Percentiles rank a stretch among this genome's conserved stretches.
Evolutionary conservation across 2,888 invertebrate species (phyloP).

Genomic region (Pristionchus fissidentatus): DNA sequence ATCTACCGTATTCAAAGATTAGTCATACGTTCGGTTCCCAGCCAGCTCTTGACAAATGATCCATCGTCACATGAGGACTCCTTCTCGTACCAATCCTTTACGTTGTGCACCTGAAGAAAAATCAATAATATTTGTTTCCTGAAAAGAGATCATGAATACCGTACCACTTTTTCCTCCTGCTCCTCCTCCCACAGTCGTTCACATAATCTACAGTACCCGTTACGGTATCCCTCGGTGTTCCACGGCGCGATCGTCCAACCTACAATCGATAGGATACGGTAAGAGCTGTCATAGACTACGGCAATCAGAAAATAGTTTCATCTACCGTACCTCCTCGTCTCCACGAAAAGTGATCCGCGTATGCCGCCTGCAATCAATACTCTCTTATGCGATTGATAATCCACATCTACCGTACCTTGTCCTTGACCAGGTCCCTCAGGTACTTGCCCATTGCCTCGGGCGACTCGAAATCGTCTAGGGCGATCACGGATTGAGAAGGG

Average conservation of each 20-base stretch:
- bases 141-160: background rate
- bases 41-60: conserved; percentile 60
- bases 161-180: conserved; percentile 44
- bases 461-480: conserved; percentile 70
- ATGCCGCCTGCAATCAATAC: conserved; percentile 58
- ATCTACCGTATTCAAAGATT: too few species aligned
- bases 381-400: background rate
- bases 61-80: conserved; percentile 62
- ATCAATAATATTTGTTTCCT: background rate
- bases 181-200: conserved; percentile 60
- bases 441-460: conserved; percentile 68
- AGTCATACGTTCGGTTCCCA: background rate
- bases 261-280: background rate
- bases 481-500: conserved; percentile 69
- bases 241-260: conserved; percentile 70
- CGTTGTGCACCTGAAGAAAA: conserved; percentile 57
- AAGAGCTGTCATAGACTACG: background rate
- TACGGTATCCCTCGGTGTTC: conserved; percentile 69
- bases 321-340: conserved; percentile 58
- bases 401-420: conserved; percentile 38
- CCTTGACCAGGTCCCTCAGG: conserved; percentile 55
- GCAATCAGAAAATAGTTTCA: background rate
- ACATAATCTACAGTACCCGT: conserved; percentile 64
- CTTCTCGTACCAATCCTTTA: conserved; percentile 61
- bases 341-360: conserved; percentile 72